phyloP scores from a whole-genome alignment of 2,113 vertebrate species.

The Chamaetylas fuelleborni region DNA sequence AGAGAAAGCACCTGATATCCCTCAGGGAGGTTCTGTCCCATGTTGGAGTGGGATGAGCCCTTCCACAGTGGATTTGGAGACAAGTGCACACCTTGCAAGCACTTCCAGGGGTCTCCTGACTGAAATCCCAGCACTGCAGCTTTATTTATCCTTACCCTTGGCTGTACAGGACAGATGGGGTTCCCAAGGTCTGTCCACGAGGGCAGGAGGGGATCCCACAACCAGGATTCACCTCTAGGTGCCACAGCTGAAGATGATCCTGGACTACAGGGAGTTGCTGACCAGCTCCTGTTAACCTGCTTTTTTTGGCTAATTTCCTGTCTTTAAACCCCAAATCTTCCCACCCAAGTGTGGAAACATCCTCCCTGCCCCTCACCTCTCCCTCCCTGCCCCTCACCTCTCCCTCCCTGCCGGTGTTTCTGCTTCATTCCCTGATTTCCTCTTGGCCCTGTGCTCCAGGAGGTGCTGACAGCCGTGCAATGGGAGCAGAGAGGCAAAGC shows the following conservation, averaged over 20 bases:
- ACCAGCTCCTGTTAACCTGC: neutral
- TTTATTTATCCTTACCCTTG: neutral
- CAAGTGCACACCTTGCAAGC: neutral
- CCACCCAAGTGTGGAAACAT: neutral
- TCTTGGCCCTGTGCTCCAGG: neutral
- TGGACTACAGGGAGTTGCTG: neutral
- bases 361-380: neutral
- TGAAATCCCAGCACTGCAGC: neutral
- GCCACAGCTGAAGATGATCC: neutral
- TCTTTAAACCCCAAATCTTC: neutral
- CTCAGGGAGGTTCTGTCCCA: neutral
- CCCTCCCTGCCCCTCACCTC: neutral
- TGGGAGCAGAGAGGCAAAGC: neutral
- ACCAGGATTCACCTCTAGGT: fast-evolving
- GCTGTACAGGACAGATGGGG: neutral
- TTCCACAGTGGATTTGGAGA: neutral
- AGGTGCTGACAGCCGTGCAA: neutral
- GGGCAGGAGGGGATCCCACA: neutral
- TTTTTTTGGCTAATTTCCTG: neutral
- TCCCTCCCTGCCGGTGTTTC: neutral
- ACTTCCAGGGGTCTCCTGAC: neutral
- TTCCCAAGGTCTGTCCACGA: neutral
- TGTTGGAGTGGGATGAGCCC: fast-evolving
- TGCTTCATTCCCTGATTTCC: neutral
- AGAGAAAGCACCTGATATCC: neutral